A percentile compares a stretch with the other conserved stretches of the same genome.
Evolutionary conservation across 2,113 vertebrate genomes (phyloP).

Genomic region (Cebus imitator): DNA sequence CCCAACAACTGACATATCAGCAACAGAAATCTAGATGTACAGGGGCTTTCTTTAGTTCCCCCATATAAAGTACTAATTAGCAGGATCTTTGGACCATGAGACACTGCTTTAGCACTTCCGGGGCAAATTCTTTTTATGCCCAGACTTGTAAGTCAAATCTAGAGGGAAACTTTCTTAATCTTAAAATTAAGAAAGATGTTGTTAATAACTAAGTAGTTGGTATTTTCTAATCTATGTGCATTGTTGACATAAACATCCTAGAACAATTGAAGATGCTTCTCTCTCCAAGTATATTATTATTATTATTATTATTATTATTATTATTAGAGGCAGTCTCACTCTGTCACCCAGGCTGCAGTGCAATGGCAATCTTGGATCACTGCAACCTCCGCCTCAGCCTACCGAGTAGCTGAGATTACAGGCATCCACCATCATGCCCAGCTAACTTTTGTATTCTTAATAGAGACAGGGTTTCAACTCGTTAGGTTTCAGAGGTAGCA

Average conservation of each 20-base stretch:
- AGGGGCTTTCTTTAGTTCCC: neutral
- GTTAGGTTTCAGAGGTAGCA: no score
- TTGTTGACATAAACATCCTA: neutral
- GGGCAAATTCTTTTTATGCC: neutral
- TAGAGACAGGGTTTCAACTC: no score
- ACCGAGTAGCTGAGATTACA: no score
- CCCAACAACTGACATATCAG: neutral
- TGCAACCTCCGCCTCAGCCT: no score
- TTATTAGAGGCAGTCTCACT: no score
- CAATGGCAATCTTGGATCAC: no score
- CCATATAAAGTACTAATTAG: neutral
- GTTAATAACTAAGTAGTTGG: neutral
- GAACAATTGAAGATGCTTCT: neutral
- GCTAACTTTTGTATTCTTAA: no score
- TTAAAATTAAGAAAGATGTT: neutral
- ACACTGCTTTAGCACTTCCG: neutral
- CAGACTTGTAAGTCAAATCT: neutral
- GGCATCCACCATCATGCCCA: no score
- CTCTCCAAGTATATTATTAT: neutral
- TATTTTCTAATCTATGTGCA: neutral
- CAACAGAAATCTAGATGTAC: neutral
- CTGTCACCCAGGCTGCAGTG: no score
- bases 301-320: no score
- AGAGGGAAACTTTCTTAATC: neutral
- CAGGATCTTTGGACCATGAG: neutral